phyloP scores from a whole-genome alignment of 2,113 vertebrate genomes.

The Tilapia sparmanii region DNA sequence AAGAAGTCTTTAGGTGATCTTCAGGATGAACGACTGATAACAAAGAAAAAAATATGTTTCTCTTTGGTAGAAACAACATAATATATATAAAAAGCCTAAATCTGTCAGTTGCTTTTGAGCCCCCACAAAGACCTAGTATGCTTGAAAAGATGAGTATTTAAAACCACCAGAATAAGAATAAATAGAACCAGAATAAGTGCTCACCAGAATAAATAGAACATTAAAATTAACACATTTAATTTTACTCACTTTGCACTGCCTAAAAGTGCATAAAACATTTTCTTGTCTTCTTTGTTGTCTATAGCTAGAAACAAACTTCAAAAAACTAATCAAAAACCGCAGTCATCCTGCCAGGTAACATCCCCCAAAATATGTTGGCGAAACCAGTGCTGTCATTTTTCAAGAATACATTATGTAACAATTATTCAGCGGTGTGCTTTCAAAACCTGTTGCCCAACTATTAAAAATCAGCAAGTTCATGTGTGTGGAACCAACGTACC shows the following conservation, averaged over 20 bases:
- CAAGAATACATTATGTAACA: not conserved
- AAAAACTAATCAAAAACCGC: not conserved
- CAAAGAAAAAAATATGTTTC: not conserved
- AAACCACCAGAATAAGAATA: not conserved
- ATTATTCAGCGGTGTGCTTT: not conserved
- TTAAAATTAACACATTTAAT: not conserved
- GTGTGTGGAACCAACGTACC: constrained; percentile 56
- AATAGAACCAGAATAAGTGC: not conserved
- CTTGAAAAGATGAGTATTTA: not conserved
- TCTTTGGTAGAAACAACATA: not conserved
- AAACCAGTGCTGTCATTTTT: not conserved
- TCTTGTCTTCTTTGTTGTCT: not conserved
- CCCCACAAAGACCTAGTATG: not conserved
- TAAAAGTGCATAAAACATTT: not conserved
- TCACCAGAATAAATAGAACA: not conserved
- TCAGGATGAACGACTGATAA: not conserved
- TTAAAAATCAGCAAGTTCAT: not conserved
- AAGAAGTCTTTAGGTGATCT: not conserved
- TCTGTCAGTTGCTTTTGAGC: not conserved
- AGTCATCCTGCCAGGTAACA: not conserved
- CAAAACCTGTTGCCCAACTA: not conserved
- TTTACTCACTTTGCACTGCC: not conserved
- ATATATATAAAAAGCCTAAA: not conserved
- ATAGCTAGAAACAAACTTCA: not conserved
- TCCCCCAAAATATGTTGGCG: not conserved